These are phyloP conservation scores for Melanotaenia pygmaea DNA, from an alignment of 2,797 vertebrate species.

Conservation along the genomic window DNA sequence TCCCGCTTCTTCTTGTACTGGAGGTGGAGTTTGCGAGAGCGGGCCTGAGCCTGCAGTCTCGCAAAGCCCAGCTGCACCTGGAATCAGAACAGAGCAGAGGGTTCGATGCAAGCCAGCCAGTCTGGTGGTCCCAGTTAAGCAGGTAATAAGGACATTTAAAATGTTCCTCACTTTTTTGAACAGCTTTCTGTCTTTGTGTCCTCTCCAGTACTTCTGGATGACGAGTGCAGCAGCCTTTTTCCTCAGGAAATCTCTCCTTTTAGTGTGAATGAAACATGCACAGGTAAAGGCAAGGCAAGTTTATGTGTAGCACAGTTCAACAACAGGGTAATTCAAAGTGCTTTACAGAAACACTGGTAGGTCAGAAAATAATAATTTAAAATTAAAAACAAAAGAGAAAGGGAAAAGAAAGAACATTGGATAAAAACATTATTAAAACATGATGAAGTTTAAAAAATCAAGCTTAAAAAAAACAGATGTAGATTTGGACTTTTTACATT, in stretches of 20 bases:
- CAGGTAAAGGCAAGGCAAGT: neutral
- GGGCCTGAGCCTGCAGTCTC: slow-evolving; percentile 89
- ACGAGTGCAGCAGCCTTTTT: slow-evolving; percentile 85
- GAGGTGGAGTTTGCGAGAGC: slow-evolving; percentile 81
- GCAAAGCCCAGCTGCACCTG: slow-evolving; percentile 90
- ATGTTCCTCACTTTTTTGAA: slow-evolving; percentile 85
- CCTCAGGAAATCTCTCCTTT: slow-evolving; percentile 89
- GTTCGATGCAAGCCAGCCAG: neutral
- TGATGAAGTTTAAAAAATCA: too few species aligned
- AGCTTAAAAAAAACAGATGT: too few species aligned
- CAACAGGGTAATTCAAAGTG: too few species aligned
- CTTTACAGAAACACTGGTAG: too few species aligned
- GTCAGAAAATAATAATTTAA: too few species aligned
- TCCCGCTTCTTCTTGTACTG: slow-evolving; percentile 81
- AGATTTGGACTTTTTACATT: too few species aligned
- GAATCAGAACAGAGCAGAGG: neutral
- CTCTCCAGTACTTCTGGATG: slow-evolving; percentile 93
- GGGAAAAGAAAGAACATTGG: too few species aligned
- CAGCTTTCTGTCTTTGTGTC: slow-evolving; percentile 84
- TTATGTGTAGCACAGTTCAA: too few species aligned
- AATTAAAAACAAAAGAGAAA: too few species aligned
- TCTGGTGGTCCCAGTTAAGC: neutral
- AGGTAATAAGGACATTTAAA: neutral
- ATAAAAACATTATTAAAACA: too few species aligned
- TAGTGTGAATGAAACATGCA: slow-evolving; percentile 41